Conservation (phyloP, 2,797 vertebrate genomes). For the Eleutherodactylus coqui region DNA sequence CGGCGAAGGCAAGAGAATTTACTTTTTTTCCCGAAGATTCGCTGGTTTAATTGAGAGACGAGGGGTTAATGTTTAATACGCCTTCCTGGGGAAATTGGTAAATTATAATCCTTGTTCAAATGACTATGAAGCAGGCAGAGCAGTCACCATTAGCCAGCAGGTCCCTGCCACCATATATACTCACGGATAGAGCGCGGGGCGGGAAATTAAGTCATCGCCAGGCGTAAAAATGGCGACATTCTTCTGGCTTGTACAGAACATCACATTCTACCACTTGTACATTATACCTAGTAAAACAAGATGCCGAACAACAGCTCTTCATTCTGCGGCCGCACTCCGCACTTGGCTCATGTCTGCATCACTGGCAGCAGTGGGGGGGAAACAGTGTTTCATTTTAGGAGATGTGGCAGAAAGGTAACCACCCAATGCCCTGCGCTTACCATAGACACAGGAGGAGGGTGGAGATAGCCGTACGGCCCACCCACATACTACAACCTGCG, state of each 20-base stretch:
- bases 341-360: neutral
- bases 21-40: neutral
- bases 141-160: conserved; percentile 35
- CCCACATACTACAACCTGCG: too few relatives aligned
- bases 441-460: too few relatives aligned
- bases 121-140: conserved; percentile 11
- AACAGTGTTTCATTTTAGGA: neutral
- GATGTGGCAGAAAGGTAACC: neutral
- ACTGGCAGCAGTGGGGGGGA: neutral
- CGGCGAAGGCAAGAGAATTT: neutral
- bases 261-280: neutral
- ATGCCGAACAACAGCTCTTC: neutral
- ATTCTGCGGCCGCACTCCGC: neutral
- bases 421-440: too few relatives aligned
- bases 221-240: neutral
- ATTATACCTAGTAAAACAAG: neutral
- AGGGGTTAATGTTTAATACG: conserved; percentile 21
- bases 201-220: neutral
- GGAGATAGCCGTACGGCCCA: too few relatives aligned
- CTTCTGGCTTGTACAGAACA: neutral
- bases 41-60: conserved; percentile 24
- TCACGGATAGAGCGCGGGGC: neutral
- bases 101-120: conserved; percentile 32
- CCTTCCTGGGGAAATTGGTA: conserved; percentile 41
- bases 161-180: neutral